These are phyloP conservation scores for Hafferia zeledoni DNA, from an alignment of 2,797 vertebrate genomes.

Conservation along the genomic window DNA sequence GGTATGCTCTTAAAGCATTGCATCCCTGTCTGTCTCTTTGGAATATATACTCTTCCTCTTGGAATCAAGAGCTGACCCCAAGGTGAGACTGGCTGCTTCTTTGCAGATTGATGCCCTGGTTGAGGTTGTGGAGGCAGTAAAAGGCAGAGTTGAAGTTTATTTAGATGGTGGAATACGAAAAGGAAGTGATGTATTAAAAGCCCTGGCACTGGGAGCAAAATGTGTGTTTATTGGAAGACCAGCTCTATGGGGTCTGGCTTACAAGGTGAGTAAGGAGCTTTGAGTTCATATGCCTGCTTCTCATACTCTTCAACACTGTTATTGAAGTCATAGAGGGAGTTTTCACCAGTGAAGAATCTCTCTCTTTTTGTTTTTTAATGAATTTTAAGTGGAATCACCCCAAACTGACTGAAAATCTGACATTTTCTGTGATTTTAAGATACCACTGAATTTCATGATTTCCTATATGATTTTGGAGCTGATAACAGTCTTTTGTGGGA, in stretches of 20 bases:
- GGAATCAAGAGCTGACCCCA: neutral
- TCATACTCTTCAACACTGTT: neutral
- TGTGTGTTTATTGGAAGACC: slow-evolving; percentile 94
- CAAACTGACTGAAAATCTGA: neutral
- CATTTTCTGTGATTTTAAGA: neutral
- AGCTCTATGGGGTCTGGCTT: slow-evolving; percentile 92
- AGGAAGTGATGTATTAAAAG: slow-evolving; percentile 91
- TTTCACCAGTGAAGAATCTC: neutral
- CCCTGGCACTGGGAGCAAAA: slow-evolving; percentile 91
- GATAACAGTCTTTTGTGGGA: neutral
- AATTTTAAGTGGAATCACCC: neutral
- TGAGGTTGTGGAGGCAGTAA: slow-evolving; percentile 90
- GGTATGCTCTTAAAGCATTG: neutral
- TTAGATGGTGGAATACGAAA: slow-evolving; percentile 92
- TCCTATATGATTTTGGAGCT: neutral
- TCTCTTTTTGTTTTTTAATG: neutral
- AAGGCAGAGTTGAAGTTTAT: slow-evolving; percentile 89
- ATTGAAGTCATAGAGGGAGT: neutral
- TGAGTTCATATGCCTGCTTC: neutral
- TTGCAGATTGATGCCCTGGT: slow-evolving; percentile 89
- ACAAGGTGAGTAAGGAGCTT: slow-evolving; percentile 83
- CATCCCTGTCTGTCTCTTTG: neutral
- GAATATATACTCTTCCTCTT: neutral
- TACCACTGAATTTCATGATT: neutral
- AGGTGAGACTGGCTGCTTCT: neutral